Evolutionary conservation across 2,888 invertebrate genomes (phyloP).

Genomic region (Stegana nigrithorax): DNA sequence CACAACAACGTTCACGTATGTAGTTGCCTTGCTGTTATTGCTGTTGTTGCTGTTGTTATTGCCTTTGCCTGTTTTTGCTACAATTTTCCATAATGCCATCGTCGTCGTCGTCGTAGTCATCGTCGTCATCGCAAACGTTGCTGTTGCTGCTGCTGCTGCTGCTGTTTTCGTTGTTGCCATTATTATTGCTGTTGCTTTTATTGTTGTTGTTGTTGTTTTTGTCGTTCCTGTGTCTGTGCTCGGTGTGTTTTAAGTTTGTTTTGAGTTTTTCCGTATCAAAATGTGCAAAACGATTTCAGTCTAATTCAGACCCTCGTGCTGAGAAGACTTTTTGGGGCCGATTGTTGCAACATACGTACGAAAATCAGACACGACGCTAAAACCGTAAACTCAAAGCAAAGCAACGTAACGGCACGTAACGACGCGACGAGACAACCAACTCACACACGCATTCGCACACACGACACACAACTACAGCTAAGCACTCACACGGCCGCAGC

Average conservation of each 20-base stretch:
- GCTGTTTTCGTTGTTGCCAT: neutral
- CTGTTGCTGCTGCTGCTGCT: conserved; percentile 1
- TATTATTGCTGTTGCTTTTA: conserved; percentile 11
- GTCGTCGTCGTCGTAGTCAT: conserved; percentile 39
- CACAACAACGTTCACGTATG: too few relatives aligned
- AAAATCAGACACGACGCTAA: neutral
- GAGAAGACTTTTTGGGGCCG: conserved; percentile 66
- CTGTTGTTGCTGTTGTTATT: conserved; percentile 13
- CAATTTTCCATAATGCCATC: conserved; percentile 47
- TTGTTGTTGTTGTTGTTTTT: conserved; percentile 21
- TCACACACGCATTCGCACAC: neutral
- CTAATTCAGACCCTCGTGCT: conserved; percentile 69
- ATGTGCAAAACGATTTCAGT: conserved; percentile 69
- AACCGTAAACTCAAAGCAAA: neutral
- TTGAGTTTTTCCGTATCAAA: conserved; percentile 68
- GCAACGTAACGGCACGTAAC: conserved; percentile 16
- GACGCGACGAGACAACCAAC: conserved; percentile 6
- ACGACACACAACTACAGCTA: neutral
- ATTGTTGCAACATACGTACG: conserved; percentile 39
- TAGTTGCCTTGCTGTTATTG: too few relatives aligned
- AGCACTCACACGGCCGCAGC: too few relatives aligned
- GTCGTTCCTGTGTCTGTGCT: conserved; percentile 21
- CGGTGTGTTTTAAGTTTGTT: conserved; percentile 50
- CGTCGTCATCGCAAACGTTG: conserved; percentile 1
- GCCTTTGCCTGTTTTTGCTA: conserved; percentile 33